phyloP scores from a whole-genome alignment of 2,888 invertebrate genomes.

The Melipona beecheii region DNA sequence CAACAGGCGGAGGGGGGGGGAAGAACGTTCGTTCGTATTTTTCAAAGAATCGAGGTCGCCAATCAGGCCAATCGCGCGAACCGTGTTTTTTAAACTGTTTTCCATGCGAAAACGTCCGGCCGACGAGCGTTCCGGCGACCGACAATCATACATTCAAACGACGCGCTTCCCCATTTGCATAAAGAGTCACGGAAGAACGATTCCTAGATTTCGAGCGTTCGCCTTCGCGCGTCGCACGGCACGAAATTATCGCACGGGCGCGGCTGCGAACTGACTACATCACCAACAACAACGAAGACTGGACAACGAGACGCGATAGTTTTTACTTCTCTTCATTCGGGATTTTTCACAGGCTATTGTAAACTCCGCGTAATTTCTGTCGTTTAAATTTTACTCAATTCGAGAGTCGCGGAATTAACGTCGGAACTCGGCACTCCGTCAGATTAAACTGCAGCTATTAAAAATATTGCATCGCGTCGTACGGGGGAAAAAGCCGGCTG shows the following conservation, averaged over 20 bases:
- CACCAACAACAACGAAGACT: background rate
- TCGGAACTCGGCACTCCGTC: background rate
- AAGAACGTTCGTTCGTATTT: conserved; percentile 22
- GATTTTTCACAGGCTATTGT: too few relatives aligned
- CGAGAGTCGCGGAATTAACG: background rate
- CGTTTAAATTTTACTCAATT: background rate
- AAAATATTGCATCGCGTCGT: background rate
- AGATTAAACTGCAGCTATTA: background rate
- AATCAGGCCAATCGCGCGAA: conserved; percentile 13
- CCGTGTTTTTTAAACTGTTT: conserved; percentile 42
- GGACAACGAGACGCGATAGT: too few relatives aligned
- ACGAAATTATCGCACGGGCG: conserved; percentile 38
- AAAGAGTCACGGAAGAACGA: conserved; percentile 70
- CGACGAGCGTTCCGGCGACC: conserved; percentile 51
- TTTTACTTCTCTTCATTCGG: too few relatives aligned
- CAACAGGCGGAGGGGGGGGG: conserved; percentile 3
- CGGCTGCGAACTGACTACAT: conserved; percentile 40
- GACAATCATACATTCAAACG: conserved; percentile 53
- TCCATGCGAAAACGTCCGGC: conserved; percentile 49
- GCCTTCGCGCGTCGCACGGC: conserved; percentile 39
- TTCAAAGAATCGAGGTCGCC: conserved; percentile 26
- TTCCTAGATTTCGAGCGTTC: conserved; percentile 50
- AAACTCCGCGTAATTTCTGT: background rate
- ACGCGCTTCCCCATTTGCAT: conserved; percentile 62
- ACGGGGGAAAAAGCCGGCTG: background rate